Conservation (phyloP, 2,888 invertebrate species). For the Drosophila limbata region DNA sequence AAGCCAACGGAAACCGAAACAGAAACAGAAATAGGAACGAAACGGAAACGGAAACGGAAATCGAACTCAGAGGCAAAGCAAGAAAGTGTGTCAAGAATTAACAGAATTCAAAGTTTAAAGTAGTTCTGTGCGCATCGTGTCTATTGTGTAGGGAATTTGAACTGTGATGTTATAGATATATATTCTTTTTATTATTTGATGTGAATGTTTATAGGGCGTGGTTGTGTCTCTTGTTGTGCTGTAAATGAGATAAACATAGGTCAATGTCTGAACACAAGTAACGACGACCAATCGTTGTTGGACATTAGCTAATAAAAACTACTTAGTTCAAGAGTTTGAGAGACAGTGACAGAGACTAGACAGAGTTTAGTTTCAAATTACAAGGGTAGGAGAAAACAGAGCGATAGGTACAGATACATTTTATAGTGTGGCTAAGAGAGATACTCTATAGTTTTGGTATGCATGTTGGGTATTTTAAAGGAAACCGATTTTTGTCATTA, state of each 20-base stretch:
- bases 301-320: constrained; percentile 51
- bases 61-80: constrained; percentile 24
- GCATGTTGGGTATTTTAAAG: constrained; percentile 67
- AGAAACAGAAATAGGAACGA: constrained; percentile 1
- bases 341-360: constrained; percentile 22
- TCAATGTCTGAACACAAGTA: constrained; percentile 33
- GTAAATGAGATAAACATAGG: constrained; percentile 63
- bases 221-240: constrained; percentile 69
- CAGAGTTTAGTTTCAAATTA: constrained; percentile 16
- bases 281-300: constrained; percentile 33
- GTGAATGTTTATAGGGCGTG: constrained; percentile 35
- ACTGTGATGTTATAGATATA: background rate
- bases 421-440: constrained; percentile 20
- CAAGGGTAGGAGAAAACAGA: constrained; percentile 22
- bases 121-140: constrained; percentile 25
- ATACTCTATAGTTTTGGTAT: constrained; percentile 59
- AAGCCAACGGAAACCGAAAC: constrained; percentile 42
- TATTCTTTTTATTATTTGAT: constrained; percentile 1
- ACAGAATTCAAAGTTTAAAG: constrained; percentile 21
- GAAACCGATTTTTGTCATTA: constrained; percentile 82
- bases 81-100: constrained; percentile 29
- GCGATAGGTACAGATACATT: constrained; percentile 13
- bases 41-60: constrained; percentile 32
- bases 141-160: constrained; percentile 9
- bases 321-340: constrained; percentile 45